Base-by-base conservation (phyloP, 2,797 vertebrate species). In the Crenuchus spilurus region DNA sequence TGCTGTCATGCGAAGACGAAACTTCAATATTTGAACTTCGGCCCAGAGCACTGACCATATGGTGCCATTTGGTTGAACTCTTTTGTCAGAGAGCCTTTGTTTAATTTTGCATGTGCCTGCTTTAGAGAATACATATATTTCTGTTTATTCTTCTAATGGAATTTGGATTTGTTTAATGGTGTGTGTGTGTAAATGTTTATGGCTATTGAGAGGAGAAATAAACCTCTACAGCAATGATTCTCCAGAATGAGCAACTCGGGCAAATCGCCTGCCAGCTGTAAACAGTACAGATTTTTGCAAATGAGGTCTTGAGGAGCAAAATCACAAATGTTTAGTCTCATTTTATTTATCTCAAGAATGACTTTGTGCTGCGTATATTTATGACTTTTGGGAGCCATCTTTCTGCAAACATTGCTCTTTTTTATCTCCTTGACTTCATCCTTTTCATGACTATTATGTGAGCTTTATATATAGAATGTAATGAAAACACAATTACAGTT, bases 171-270 rank as follows among this genome's bases (percentile, higher is more conserved):
- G 87, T 85, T 80, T 84, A 86, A 82, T 30, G 64, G 80, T 83
- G 54, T 70, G 48, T 70, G 54, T 78, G 65, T 71, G 76, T 92
- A 92, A 93, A 93, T 91, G 90, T 93, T 93, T 92, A 91, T 79
- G 78, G 63, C 22, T 31, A 58, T 33, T 49, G 81, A 83, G 80
- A 88, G 77, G 76, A 87, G 80, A 80, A 76, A 74, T 91, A 84
- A 73, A 85, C 87, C 78, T 80, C 60, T 51, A 78, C 82, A 83
- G 84, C 79, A 82, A 89, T 65, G 60, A 78, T 70, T 81, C 76
- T 84, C 76, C 74, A 81, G 79, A 81, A 74, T 57, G 77, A 77
- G 37, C 60, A 28, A 72, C 57, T 76, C 76, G 69, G 78, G 82
- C 54, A 76, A 83, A 71, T n/a, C 10, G 64, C 76, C 77, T 57